Base-by-base conservation (phyloP, 2,888 invertebrate genomes). In the Strigamia maritima region DNA sequence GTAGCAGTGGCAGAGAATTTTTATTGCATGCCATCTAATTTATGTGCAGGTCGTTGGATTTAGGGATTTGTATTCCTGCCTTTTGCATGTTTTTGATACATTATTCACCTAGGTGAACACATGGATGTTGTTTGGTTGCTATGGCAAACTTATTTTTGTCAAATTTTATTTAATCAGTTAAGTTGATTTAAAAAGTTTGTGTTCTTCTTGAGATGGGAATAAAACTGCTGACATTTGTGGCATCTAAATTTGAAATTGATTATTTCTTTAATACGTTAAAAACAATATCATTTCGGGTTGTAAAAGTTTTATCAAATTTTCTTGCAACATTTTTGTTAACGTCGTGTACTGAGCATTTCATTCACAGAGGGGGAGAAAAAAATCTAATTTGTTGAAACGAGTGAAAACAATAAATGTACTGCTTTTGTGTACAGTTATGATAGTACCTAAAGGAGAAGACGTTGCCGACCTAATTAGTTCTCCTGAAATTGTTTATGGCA, bases 1-100 rank as follows among this genome's bases (percentile, higher is more conserved):
- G 70, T 70, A 70, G 70, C 70, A 70, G 70, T 70, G 70, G 70
- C 70, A 70, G 70, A 70, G 70, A 70, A 70, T 70, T 70, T 70
- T 70, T 70, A 70, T 70, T 70, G 70, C 70, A 26, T 70, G 28
- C 70, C n/a, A 14, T n/a, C 28, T 70, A 70, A 70, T 70, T 70
- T 70, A 70, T 70, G 70, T 70, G 70, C 70, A 70, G 70, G 70
- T 70, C 70, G 70, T 26, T 70, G 70, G 70, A 70, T 70, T 70
- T 70, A 70, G 28, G 70, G 70, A 70, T 70, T 70, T 70, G 70
- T 70, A 70, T 70, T 70, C 70, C 70, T 70, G 70, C 70, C 70
- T 70, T 70, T 70, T 28, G 70, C 70, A 70, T 70, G 70, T 70
- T 70, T 70, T 70, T 70, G 70, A 70, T 70, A 70, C 70, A 70